Evolutionary conservation across 2,113 vertebrate species (phyloP), one percentile per base, ranked within the genome.

Genomic region (Saccopteryx bilineata): DNA sequence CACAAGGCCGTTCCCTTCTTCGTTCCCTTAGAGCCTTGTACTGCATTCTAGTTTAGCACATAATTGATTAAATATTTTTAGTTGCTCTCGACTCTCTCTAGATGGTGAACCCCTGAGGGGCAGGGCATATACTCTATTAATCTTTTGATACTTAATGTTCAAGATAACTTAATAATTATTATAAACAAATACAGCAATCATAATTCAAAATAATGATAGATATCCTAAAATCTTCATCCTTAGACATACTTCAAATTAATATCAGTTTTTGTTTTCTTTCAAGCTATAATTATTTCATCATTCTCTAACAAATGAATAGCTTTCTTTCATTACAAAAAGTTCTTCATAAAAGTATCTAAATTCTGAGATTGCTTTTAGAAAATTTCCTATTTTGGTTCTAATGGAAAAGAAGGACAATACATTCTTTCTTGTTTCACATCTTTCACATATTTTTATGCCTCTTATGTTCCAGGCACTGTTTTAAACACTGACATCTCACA

Each of bases 111-210:
- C 5, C 11, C 18, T 52, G 33, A 96, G 66, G 12, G 50, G 21
- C 2, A 90, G 18, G 24, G 26, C 5, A 81, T 56, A 63, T 39
- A 17, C 6, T 75, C 7, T 58, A 58, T 75, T 96, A 65, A n/a
- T 76, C 31, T 39, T 81, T 61, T 54, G 19, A 88, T 68, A 26
- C 52, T 28, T 92, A 63, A 76, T 61, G n/a, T 12, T 79, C 85
- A 54, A 33, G 12, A 91, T 60, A 92, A 65, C 78, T 78, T 92
- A 72, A 78, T 46, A 61, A 90, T 82, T 87, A 84, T 83, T 65
- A 66, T 11, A 82, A 89, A 84, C 18, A 19, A 60, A 28, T 48
- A 46, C 1, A 78, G 46, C 10, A 93, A 5, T 60, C 13, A 66
- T 66, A 75, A 71, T n/a, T 87, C 8, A 76, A 61, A 21, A 80